Conservation (phyloP, 2,113 vertebrate genomes). For the Cynopterus brachyotis region DNA sequence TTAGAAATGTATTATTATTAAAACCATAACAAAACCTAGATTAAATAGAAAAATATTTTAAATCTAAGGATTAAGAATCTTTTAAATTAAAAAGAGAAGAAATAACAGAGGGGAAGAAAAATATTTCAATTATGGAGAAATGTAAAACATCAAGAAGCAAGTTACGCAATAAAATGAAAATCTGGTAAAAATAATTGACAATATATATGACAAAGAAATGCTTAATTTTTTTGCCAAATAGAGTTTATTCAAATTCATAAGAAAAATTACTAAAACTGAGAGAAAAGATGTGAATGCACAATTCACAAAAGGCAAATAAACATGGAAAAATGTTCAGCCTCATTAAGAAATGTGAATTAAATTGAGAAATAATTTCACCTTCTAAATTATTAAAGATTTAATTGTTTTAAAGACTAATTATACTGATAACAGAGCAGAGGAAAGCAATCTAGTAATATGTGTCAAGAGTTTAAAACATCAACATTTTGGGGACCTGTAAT, state of each 20-base stretch:
- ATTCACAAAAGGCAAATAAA: constrained; percentile 21
- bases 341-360: constrained; percentile 53
- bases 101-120: neutral
- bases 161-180: neutral
- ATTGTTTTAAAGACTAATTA: constrained; percentile 34
- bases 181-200: neutral
- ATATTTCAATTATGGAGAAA: constrained; percentile 6
- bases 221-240: constrained; percentile 12
- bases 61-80: neutral
- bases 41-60: constrained; percentile 23
- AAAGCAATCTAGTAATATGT: constrained; percentile 30
- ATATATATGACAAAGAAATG: neutral
- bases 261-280: constrained; percentile 11
- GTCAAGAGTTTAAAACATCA: constrained; percentile 48
- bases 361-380: constrained; percentile 46
- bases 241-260: constrained; percentile 28
- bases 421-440: neutral
- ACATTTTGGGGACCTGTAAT: neutral
- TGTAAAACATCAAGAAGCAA: constrained; percentile 7
- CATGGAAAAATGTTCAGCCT: constrained; percentile 47
- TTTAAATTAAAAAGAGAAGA: constrained; percentile 35
- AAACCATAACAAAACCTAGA: neutral
- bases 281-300: neutral
- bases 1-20: neutral
- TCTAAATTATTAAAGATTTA: constrained; percentile 28